phyloP scores from a whole-genome alignment of 2,888 invertebrate genomes.

The Coelinius sp. region DNA sequence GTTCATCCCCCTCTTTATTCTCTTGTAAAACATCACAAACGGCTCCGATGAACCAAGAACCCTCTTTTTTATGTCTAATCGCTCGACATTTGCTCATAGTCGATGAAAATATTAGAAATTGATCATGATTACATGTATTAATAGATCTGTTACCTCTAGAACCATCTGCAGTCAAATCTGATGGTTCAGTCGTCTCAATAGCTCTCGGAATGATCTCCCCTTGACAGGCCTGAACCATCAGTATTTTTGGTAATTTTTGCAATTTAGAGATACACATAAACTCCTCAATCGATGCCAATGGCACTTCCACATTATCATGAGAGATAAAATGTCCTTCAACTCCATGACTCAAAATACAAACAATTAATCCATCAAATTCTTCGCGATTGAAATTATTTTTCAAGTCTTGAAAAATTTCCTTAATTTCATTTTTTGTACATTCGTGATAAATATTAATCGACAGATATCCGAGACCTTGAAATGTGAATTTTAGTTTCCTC shows the following conservation, averaged over 20 bases:
- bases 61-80: background rate
- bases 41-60: constrained; percentile 20
- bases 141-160: background rate
- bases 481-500: background rate
- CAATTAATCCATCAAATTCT: constrained; percentile 17
- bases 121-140: background rate
- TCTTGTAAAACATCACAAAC: background rate
- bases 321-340: constrained; percentile 22
- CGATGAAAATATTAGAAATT: constrained; percentile 16
- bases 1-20: background rate
- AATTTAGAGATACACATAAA: constrained; percentile 7
- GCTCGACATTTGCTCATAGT: constrained; percentile 26
- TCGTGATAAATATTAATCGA: background rate
- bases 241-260: constrained; percentile 10
- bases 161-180: constrained; percentile 23
- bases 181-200: background rate
- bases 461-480: constrained; percentile 8
- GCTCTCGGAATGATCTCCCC: constrained; percentile 4
- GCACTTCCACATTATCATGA: constrained; percentile 17
- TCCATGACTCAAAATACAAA: constrained; percentile 36
- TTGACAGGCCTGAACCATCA: constrained; percentile 37
- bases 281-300: constrained; percentile 14
- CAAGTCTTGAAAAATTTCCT: background rate
- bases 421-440: background rate
- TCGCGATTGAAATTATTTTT: background rate